phyloP scores from a whole-genome alignment of 2,797 vertebrate species.

The Clarias fuscus region DNA sequence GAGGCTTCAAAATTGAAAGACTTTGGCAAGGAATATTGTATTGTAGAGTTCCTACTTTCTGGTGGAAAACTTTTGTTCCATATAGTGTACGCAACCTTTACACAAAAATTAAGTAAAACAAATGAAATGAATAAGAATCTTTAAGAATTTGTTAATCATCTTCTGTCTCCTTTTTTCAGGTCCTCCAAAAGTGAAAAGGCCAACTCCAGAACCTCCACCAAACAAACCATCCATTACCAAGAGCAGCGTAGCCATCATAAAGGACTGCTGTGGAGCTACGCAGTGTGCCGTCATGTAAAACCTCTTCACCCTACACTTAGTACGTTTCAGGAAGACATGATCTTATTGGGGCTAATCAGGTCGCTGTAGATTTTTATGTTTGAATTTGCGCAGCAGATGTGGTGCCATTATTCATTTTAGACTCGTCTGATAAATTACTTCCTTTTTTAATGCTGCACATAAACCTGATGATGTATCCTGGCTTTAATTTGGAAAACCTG shows the following conservation, averaged over 20 bases:
- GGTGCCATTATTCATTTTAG: constrained; percentile 24
- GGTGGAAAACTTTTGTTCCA: not conserved
- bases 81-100: no score
- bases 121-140: not conserved
- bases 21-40: not conserved
- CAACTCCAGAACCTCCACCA: constrained; percentile 80
- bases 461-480: not conserved
- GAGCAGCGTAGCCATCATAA: constrained; percentile 89
- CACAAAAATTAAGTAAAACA: not conserved
- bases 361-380: constrained; percentile 16
- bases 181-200: constrained; percentile 84
- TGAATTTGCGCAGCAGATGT: constrained; percentile 3
- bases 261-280: constrained; percentile 95
- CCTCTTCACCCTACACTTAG: constrained; percentile 14
- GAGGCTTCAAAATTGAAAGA: not conserved
- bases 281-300: constrained; percentile 92
- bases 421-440: not conserved
- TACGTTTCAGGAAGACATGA: constrained; percentile 34
- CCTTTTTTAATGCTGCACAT: constrained; percentile 2
- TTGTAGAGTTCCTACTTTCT: not conserved
- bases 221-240: constrained; percentile 92
- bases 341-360: constrained; percentile 32
- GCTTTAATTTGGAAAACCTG: not conserved
- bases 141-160: not conserved
- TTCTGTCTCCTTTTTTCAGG: constrained; percentile 66